These are phyloP conservation scores for Caretta caretta DNA, from an alignment of 2,113 vertebrate genomes.

Conservation along the genomic window DNA sequence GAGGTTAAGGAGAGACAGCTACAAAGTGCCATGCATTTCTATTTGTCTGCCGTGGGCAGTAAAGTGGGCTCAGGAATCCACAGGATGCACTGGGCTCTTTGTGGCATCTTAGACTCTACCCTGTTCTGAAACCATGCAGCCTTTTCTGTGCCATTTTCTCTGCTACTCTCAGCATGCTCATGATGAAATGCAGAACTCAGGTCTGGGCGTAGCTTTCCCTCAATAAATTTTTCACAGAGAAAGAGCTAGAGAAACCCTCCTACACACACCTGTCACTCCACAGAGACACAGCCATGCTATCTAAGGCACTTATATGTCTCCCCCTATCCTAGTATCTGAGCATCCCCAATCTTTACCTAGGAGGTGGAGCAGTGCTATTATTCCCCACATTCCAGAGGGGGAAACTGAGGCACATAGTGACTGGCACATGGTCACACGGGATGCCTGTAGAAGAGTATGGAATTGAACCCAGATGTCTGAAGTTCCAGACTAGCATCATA, in stretches of 20 bases:
- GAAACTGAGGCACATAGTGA: neutral
- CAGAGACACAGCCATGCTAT: neutral
- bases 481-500: neutral
- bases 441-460: neutral
- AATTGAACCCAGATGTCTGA: neutral
- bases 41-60: neutral
- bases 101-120: neutral
- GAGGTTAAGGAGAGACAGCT: neutral
- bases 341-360: neutral
- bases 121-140: neutral
- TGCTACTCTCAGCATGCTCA: neutral
- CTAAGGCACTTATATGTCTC: neutral
- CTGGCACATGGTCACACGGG: neutral
- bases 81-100: neutral
- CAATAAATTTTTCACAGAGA: neutral
- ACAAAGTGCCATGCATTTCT: fast-evolving
- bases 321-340: neutral
- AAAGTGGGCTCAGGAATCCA: neutral
- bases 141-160: neutral
- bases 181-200: neutral
- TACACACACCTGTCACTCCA: neutral
- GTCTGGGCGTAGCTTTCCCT: neutral
- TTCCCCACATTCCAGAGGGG: neutral
- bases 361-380: neutral
- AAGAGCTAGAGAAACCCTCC: neutral